These are phyloP conservation scores for Goniozus legneri DNA, from an alignment of 1,140 invertebrate genomes.

Conservation along the genomic window DNA sequence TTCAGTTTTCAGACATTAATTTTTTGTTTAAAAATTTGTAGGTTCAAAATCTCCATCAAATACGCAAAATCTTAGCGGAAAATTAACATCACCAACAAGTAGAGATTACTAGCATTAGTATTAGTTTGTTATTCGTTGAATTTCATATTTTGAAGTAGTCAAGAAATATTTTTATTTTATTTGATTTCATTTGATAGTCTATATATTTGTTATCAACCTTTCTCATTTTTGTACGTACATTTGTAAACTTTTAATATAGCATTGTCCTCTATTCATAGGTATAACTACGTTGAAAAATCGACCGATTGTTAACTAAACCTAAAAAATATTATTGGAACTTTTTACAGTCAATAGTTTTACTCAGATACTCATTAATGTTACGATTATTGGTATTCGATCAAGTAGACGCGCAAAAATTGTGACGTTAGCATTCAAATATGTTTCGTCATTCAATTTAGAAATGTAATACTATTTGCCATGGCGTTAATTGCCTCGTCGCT, in stretches of 20 bases:
- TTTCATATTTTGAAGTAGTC: constrained; percentile 18
- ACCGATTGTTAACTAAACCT: too few relatives aligned
- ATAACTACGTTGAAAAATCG: too few relatives aligned
- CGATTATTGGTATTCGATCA: too few relatives aligned
- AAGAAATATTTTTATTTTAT: constrained; percentile 24
- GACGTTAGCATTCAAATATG: too few relatives aligned
- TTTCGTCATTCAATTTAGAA: too few relatives aligned
- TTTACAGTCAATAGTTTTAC: too few relatives aligned
- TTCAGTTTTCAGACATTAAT: background rate
- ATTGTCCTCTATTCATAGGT: constrained; percentile 38
- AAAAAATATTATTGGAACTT: too few relatives aligned
- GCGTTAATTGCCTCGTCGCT: too few relatives aligned
- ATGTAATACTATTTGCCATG: too few relatives aligned
- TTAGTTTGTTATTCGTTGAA: constrained; percentile 13
- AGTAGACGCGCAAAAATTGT: too few relatives aligned
- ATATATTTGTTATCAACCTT: constrained; percentile 37
- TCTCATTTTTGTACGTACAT: constrained; percentile 45
- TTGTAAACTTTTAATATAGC: constrained; percentile 37
- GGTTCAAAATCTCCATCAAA: constrained; percentile 47
- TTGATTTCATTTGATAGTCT: constrained; percentile 35
- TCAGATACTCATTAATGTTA: too few relatives aligned
- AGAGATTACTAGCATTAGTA: constrained; percentile 42
- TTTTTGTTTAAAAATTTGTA: constrained; percentile 18
- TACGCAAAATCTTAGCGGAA: constrained; percentile 42
- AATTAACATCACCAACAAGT: constrained; percentile 45